A percentile compares a stretch with the other conserved stretches of the same genome.
Evolutionary conservation across 2,888 invertebrate genomes (phyloP).

Genomic region (Ceriagrion tenellum): DNA sequence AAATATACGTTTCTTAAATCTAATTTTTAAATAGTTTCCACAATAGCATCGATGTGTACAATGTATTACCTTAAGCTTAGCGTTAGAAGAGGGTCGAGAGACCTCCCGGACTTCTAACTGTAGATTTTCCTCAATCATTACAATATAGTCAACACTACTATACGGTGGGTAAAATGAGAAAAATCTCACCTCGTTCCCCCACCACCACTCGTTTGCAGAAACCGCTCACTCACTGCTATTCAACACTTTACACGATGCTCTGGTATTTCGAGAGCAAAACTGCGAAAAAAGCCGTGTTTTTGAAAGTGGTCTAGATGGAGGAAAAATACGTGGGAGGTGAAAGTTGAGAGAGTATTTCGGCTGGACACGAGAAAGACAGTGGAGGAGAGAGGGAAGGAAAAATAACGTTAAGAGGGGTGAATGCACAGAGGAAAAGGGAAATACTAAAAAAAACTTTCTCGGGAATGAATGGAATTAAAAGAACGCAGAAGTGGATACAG

Average conservation of each 20-base stretch:
- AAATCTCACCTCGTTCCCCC: slow-evolving; percentile 19
- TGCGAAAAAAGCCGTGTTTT: too few species aligned
- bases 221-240: background rate
- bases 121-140: too few species aligned
- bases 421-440: background rate
- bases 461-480: slow-evolving; percentile 32
- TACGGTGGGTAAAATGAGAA: background rate
- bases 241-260: background rate
- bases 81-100: too few species aligned
- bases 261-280: background rate
- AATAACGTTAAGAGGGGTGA: background rate
- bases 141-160: too few species aligned
- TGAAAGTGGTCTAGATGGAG: background rate
- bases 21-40: too few species aligned
- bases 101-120: too few species aligned
- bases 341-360: background rate
- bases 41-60: too few species aligned
- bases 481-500: background rate
- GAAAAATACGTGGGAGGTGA: background rate
- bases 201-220: background rate
- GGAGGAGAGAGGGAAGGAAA: background rate
- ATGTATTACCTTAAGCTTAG: too few species aligned
- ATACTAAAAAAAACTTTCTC: background rate
- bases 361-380: background rate
- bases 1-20: too few species aligned